Base-by-base conservation (phyloP, 2,888 invertebrate species). In the Colletes collaris region DNA sequence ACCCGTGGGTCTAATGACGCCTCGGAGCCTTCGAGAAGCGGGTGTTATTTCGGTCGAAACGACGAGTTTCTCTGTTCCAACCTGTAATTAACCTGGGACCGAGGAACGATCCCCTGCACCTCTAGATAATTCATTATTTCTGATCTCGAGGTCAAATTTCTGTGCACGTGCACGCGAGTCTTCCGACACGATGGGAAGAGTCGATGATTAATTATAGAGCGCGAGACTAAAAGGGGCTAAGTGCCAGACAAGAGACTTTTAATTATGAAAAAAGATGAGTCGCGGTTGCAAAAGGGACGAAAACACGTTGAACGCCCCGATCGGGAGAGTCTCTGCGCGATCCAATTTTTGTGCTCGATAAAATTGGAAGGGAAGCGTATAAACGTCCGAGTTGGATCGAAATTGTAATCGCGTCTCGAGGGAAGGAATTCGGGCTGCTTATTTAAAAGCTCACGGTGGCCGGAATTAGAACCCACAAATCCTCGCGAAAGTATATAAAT, bases 381-480 rank as follows among this genome's bases (percentile, higher is more conserved):
- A 27, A 27, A 27, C 27, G 27, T 27, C 27, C 27, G 27, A 2
- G 27, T 27, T 2, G 27, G 27, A 27, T 40, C 7, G 40, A 16
- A 49, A 35, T 37, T 35, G 16, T 16, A 16, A 58, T 27, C n/a
- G 13, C 56, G n/a, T 49, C 2, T 27, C n/a, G 67, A 16, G 19
- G 27, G 55, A 65, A 49, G 46, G 46, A 66, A 58, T 16, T 27
- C 6, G 16, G 11, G 49, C 27, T 67, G 11, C 67, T 37, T 58
- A 49, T 67, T 58, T 67, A 19, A 58, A 46, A 46, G 44, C 44
- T 8, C 44, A 6, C 44, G 8, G 44, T n/a, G 16, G 4, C 16
- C 16, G 27, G 37, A 67, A 46, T 44, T 58, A 58, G 67, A 62
- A 35, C n/a, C 10, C 55, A 46, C 46, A 55, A 56, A 49, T 56